phyloP scores from a whole-genome alignment of 2,113 vertebrate species.

The Cryptotis parvus region DNA sequence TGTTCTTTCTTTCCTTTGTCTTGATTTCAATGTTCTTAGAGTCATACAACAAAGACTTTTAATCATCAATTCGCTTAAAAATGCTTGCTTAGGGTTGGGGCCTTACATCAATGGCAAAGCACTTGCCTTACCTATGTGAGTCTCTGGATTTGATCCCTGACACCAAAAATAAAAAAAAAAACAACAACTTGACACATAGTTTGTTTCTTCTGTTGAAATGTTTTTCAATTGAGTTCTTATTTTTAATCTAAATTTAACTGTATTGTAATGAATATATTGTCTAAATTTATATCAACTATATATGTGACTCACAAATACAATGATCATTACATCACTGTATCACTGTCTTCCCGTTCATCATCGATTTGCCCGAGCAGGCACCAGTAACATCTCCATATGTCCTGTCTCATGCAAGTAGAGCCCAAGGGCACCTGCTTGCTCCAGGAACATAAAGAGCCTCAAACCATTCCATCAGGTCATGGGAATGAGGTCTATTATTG shows the following conservation, averaged over 20 bases:
- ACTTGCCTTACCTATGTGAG: background rate
- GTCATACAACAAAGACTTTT: background rate
- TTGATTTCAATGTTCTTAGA: background rate
- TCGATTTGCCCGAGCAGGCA: too few species aligned
- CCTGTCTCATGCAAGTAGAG: too few species aligned
- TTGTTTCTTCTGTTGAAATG: background rate
- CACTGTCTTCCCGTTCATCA: too few species aligned
- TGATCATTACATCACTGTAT: background rate
- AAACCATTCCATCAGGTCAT: too few species aligned
- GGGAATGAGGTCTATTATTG: too few species aligned
- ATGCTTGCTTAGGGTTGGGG: background rate
- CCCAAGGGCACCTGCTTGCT: too few species aligned
- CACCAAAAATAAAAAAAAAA: too few species aligned
- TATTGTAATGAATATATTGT: slow-evolving; percentile 19
- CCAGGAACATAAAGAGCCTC: too few species aligned
- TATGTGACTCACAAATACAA: too few species aligned
- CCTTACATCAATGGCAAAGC: background rate
- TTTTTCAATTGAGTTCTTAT: background rate
- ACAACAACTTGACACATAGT: too few species aligned
- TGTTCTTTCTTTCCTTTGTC: background rate
- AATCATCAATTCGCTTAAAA: background rate
- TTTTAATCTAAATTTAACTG: slow-evolving; percentile 51
- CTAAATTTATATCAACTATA: background rate
- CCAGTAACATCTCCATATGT: too few species aligned
- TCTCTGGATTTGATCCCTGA: too few species aligned